Base-by-base conservation (phyloP, 2,888 invertebrate genomes). In the Drosophila kambysellisi region DNA sequence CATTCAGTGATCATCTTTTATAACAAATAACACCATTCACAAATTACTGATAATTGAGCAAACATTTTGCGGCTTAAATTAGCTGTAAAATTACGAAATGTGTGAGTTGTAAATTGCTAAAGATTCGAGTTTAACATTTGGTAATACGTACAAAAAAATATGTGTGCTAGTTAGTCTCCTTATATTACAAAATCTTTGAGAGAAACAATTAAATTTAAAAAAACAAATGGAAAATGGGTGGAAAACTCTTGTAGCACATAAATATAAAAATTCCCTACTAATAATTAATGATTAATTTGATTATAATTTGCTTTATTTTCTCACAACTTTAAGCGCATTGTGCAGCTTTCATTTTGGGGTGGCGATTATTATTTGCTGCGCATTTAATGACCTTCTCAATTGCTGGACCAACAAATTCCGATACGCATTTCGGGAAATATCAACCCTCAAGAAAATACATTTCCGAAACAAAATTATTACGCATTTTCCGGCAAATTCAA, bases 1-100 rank as follows among this genome's bases (percentile, higher is more conserved):
- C 50, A 53, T 20, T 39, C 25, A 33, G 20, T 29, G 37, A 25
- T 37, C 33, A 54, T 32, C 37, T 20, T 29, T 57, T 60, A 1
- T n/a, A 20, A 12, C 52, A 48, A 51, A 56, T 3, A 74, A 63
- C 35, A 56, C 65, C 25, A 63, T 57, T 33, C 9, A 57, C 71
- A 75, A 66, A 75, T 77, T 75, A 64, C 32, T 58, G 41, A 66
- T 75, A 77, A 77, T 80, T 77, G 69, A 37, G 3, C 20, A 25
- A 32, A 17, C 56, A 83, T 57, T 62, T 65, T 62, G 41, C 35
- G 8, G 4, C 46, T 33, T 64, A 76, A 79, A 76, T 83, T 81
- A 63, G 20, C 33, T 73, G 56, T 62, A 30, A 76, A 72, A 72
- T 68, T 74, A 32, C 37, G 32, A 58, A 66, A 32, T 39, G 32